Conservation (phyloP, 2,113 vertebrate species). For the Mormoops blainvillei region DNA sequence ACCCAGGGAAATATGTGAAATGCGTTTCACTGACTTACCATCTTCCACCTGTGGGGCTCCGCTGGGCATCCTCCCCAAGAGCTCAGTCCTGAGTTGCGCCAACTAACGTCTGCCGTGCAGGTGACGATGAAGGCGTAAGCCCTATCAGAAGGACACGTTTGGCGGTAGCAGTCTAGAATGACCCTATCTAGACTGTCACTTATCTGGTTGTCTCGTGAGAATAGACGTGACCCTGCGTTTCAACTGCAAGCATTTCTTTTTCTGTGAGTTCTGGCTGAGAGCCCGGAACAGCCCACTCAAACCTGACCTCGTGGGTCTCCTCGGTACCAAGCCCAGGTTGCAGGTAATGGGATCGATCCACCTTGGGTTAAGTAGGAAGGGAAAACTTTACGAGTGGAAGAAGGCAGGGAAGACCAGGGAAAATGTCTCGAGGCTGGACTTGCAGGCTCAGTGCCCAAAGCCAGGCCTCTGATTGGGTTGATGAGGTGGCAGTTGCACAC, state of each 20-base stretch:
- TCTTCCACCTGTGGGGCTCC: background rate
- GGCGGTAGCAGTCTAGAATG: too few species aligned
- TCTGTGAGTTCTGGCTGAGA: background rate
- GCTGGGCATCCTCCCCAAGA: background rate
- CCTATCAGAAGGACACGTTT: background rate
- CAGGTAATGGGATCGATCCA: background rate
- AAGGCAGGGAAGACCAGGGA: background rate
- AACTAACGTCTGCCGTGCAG: background rate
- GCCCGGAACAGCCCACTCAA: background rate
- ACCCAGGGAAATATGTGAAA: background rate
- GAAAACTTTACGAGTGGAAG: background rate
- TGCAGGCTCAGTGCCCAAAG: background rate
- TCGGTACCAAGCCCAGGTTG: background rate
- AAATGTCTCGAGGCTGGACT: background rate
- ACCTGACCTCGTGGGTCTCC: background rate
- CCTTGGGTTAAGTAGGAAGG: background rate
- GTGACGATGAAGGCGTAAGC: background rate
- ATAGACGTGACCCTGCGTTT: background rate
- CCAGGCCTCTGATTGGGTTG: background rate
- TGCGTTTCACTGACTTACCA: background rate
- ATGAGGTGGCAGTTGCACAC: accelerated
- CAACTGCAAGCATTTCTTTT: background rate
- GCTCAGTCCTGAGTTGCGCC: background rate
- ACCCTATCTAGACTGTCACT: background rate
- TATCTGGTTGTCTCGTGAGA: background rate